Conservation (phyloP, 2,113 vertebrate species). For the Laterallus jamaicensis region DNA sequence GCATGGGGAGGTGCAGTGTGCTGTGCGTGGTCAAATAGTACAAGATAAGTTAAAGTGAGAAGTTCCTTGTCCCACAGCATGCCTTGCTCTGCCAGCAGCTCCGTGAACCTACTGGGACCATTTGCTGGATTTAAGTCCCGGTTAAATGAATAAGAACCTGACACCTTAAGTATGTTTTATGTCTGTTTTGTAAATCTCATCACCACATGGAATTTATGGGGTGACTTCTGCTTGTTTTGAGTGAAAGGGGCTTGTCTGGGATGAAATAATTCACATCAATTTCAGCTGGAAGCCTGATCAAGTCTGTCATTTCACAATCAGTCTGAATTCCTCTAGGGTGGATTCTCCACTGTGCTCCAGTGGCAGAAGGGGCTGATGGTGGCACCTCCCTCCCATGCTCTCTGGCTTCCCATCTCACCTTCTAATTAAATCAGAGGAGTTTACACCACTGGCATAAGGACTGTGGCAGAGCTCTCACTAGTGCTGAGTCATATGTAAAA, state of each 20-base stretch:
- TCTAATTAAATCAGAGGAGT: neutral
- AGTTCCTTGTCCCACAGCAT: accelerated
- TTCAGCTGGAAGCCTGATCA: neutral
- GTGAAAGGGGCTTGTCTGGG: neutral
- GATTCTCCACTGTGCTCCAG: neutral
- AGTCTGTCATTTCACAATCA: neutral
- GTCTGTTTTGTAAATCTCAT: neutral
- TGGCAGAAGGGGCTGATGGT: neutral
- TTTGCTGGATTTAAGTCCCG: neutral
- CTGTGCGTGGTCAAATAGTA: neutral
- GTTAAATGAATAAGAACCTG: neutral
- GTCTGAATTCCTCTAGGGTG: neutral
- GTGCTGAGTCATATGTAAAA: neutral
- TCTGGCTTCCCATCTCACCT: neutral
- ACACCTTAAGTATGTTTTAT: accelerated
- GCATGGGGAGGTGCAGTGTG: neutral
- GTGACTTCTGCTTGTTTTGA: neutral
- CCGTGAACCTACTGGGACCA: neutral
- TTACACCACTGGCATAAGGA: neutral
- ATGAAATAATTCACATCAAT: neutral
- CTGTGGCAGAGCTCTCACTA: neutral
- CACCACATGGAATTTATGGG: neutral
- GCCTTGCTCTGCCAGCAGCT: neutral
- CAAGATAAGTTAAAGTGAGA: neutral
- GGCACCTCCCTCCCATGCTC: neutral